Percentiles rank a stretch among this genome's conserved stretches.
Evolutionary conservation across 2,797 vertebrate species (phyloP).

Genomic region (Gobionotothen gibberifrons): DNA sequence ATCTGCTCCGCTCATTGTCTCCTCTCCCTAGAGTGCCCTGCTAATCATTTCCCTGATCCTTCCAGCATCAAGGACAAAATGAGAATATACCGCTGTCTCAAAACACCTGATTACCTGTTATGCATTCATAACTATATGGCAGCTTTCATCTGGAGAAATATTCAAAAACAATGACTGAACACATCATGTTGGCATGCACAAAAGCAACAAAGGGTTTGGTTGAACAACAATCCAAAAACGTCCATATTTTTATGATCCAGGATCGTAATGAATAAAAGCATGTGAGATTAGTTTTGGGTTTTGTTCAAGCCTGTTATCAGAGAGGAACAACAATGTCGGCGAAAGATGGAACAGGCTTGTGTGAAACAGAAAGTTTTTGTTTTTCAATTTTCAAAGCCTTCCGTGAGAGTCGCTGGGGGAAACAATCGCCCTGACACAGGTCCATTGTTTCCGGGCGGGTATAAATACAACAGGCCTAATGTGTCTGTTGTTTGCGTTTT

Average conservation of each 20-base stretch:
- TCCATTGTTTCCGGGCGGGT: constrained; percentile 72
- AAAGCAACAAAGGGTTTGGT: constrained; percentile 49
- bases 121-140: constrained; percentile 17
- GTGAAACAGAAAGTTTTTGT: constrained; percentile 71
- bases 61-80: constrained; percentile 58
- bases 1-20: constrained; percentile 66
- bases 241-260: constrained; percentile 66
- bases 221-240: constrained; percentile 56
- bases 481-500: constrained; percentile 72
- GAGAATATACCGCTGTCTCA: constrained; percentile 41
- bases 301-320: constrained; percentile 73
- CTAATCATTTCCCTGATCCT: constrained; percentile 59
- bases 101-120: constrained; percentile 63
- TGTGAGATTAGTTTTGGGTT: constrained; percentile 68
- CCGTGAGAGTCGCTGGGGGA: constrained; percentile 50
- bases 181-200: constrained; percentile 19
- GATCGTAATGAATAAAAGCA: constrained; percentile 71
- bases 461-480: constrained; percentile 71
- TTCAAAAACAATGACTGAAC: constrained; percentile 33
- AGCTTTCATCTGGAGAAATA: constrained; percentile 55
- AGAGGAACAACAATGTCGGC: constrained; percentile 66
- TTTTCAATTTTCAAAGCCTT: constrained; percentile 70
- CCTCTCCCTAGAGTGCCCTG: constrained; percentile 45
- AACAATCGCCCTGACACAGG: constrained; percentile 69
- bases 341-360: constrained; percentile 63